Conservation (phyloP, 2,797 vertebrate species). For the Chiloscyllium punctatum region DNA sequence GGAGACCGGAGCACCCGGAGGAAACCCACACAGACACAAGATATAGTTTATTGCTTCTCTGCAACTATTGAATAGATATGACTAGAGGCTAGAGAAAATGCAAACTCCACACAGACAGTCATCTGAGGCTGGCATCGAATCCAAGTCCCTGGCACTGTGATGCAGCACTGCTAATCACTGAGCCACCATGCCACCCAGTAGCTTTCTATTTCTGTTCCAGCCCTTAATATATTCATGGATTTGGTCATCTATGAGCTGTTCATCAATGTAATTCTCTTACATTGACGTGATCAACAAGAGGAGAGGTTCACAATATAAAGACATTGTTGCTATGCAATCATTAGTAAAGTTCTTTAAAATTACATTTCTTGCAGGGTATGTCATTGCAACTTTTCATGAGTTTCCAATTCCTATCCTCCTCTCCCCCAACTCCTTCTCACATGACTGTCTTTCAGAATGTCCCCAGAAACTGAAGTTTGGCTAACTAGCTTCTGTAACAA, state of each 20-base stretch:
- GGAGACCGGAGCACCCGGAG: too few species aligned
- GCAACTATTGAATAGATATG: too few species aligned
- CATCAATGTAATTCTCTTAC: neutral
- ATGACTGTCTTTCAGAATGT: neutral
- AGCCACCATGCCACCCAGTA: too few species aligned
- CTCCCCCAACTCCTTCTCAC: too few species aligned
- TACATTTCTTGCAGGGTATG: neutral
- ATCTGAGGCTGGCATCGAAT: too few species aligned
- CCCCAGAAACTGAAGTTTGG: neutral
- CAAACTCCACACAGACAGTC: too few species aligned
- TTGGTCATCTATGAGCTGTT: neutral
- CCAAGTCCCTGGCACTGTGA: too few species aligned
- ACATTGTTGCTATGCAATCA: neutral
- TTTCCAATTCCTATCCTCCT: neutral
- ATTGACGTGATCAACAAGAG: neutral
- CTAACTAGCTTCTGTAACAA: neutral
- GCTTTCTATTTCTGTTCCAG: neutral
- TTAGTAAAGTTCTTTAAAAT: neutral
- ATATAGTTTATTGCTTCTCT: too few species aligned
- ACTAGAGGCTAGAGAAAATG: too few species aligned
- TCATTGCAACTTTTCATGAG: neutral
- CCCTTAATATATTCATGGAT: neutral
- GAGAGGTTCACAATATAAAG: neutral
- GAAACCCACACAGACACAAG: too few species aligned
- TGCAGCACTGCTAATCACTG: too few species aligned